phyloP scores from a whole-genome alignment of 2,888 invertebrate species.

The Hydrotaea cyrtoneurina region DNA sequence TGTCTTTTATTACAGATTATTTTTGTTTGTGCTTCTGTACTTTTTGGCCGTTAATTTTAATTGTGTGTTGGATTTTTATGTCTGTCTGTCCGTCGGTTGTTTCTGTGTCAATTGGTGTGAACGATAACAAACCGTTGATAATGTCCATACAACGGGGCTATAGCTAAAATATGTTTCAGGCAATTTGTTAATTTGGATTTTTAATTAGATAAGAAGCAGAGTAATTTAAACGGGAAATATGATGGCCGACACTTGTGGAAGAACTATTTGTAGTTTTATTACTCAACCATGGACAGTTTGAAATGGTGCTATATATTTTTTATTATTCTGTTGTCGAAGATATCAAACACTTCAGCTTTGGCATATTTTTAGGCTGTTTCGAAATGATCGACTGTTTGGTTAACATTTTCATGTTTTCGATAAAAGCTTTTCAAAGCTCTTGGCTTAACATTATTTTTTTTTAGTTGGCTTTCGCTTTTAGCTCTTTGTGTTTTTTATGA shows the following conservation, averaged over 20 bases:
- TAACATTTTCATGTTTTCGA: background rate
- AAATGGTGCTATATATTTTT: too few species aligned
- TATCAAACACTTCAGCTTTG: background rate
- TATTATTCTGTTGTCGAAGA: background rate
- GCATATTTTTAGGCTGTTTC: conserved; percentile 18
- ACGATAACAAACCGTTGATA: conserved; percentile 24
- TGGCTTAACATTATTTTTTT: background rate
- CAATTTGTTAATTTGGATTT: conserved; percentile 21
- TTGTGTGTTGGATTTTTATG: background rate
- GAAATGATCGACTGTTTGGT: background rate
- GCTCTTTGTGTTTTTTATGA: background rate
- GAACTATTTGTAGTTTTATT: too few species aligned
- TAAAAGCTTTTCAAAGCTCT: conserved; percentile 15
- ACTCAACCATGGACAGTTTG: too few species aligned
- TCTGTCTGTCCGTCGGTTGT: background rate
- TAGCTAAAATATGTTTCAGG: background rate
- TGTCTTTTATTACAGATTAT: conserved; percentile 42
- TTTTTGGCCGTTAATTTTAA: background rate
- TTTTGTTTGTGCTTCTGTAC: too few species aligned
- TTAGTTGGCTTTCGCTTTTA: conserved; percentile 17
- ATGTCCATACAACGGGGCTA: conserved; percentile 7
- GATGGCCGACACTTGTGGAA: background rate
- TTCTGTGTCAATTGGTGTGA: conserved; percentile 43
- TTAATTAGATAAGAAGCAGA: conserved; percentile 5
- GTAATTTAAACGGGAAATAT: background rate